phyloP scores from a whole-genome alignment of 2,113 vertebrate species.

The Gobio gobio region DNA sequence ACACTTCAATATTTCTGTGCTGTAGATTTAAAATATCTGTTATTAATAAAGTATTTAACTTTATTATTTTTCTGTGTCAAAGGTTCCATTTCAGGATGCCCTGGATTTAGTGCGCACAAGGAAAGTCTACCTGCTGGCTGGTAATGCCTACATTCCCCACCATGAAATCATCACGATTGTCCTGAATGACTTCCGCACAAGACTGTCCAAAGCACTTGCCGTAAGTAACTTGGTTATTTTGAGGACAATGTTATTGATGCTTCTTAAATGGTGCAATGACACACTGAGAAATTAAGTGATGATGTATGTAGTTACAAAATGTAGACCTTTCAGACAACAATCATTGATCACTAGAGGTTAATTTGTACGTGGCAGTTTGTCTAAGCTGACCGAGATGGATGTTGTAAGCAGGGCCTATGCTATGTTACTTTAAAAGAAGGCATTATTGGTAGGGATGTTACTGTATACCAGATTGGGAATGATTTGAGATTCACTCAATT shows the following conservation, averaged over 20 bases:
- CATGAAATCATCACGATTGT: conserved; percentile 88
- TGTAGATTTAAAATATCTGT: neutral
- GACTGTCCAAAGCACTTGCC: conserved; percentile 92
- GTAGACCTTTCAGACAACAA: neutral
- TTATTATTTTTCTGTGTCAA: conserved; percentile 37
- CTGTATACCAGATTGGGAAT: neutral
- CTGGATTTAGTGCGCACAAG: conserved; percentile 89
- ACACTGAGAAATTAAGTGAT: no score
- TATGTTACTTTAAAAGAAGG: neutral
- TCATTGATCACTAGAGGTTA: neutral
- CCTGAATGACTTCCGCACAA: conserved; percentile 89
- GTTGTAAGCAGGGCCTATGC: neutral
- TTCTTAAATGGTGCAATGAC: conserved; percentile 3
- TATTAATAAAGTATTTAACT: neutral
- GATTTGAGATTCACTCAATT: neutral
- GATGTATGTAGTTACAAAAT: neutral
- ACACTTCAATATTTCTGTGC: neutral
- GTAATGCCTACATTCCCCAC: conserved; percentile 88
- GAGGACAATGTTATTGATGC: neutral
- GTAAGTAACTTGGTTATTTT: conserved; percentile 79
- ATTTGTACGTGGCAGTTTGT: neutral
- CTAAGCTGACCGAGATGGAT: neutral
- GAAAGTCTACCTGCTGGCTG: conserved; percentile 87
- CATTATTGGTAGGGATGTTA: neutral
- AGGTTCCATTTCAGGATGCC: conserved; percentile 93